phyloP scores from a whole-genome alignment of 2,888 invertebrate species.

The Coelinius sp. region DNA sequence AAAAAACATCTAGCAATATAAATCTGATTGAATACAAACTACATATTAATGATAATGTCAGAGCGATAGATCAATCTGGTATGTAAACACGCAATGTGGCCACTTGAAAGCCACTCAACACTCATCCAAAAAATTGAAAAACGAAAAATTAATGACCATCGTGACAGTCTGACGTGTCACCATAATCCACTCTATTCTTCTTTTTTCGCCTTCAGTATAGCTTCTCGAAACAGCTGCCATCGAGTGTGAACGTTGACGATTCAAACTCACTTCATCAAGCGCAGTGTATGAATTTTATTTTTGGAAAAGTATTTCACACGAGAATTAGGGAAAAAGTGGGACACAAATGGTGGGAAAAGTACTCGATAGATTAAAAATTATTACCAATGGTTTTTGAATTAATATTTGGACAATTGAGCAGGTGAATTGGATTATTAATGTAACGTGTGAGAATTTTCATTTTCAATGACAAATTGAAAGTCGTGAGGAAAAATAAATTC shows the following conservation, averaged over 20 bases:
- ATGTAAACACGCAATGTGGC: slow-evolving; percentile 28
- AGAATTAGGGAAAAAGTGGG: not conserved
- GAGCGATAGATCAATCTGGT: slow-evolving; percentile 46
- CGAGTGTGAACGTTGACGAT: not conserved
- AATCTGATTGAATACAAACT: no score
- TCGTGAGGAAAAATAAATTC: no score
- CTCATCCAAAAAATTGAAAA: not conserved
- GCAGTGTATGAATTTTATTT: not conserved
- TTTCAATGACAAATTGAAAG: not conserved
- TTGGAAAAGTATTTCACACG: not conserved
- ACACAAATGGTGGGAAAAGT: not conserved
- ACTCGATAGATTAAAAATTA: not conserved
- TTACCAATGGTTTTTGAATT: not conserved
- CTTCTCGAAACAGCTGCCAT: not conserved
- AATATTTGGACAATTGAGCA: not conserved
- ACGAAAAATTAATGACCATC: not conserved
- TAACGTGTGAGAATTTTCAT: no score
- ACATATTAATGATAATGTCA: not conserved
- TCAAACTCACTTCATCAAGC: not conserved
- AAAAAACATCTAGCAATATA: no score
- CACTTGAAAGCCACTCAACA: not conserved
- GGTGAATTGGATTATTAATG: not conserved
- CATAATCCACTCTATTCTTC: not conserved
- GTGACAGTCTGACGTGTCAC: not conserved
- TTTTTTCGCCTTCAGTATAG: not conserved